Percentiles rank a stretch among this genome's conserved stretches.
phyloP scores from a whole-genome alignment of 2,113 vertebrate species.

The Alexandromys fortis region DNA sequence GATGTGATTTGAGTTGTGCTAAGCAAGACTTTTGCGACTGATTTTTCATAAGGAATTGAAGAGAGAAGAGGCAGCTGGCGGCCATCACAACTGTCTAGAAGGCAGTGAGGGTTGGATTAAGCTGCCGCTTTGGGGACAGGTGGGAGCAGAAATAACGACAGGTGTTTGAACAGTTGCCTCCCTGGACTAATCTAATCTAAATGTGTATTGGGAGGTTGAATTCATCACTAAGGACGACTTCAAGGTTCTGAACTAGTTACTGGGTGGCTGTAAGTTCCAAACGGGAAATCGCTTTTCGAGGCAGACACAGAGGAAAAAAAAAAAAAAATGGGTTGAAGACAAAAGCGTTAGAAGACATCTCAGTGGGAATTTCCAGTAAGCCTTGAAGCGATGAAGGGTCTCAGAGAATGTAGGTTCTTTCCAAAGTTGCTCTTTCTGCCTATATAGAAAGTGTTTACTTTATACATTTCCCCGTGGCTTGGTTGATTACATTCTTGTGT shows the following conservation, averaged over 20 bases:
- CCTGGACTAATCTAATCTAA: background rate
- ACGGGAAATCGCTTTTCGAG: conserved; percentile 24
- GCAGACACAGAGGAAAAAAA: background rate
- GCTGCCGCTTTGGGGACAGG: background rate
- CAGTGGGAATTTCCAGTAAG: conserved; percentile 77
- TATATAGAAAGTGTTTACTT: conserved; percentile 75
- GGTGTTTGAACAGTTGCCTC: background rate
- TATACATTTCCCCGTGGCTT: conserved; percentile 68
- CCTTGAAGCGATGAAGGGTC: conserved; percentile 64
- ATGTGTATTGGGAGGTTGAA: background rate
- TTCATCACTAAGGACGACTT: conserved; percentile 11
- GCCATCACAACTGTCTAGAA: background rate
- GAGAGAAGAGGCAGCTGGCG: background rate
- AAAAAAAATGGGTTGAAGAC: conserved; percentile 43
- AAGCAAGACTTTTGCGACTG: background rate
- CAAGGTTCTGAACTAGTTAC: conserved; percentile 17
- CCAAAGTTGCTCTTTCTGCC: conserved; percentile 65
- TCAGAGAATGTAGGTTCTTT: conserved; percentile 64
- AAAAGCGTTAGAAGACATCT: conserved; percentile 54
- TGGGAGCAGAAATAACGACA: background rate
- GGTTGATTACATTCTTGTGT: conserved; percentile 76
- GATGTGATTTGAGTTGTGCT: background rate
- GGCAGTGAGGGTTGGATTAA: background rate
- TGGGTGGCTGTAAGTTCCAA: conserved; percentile 13
- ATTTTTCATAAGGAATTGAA: background rate